phyloP scores from a whole-genome alignment of 2,888 invertebrate species.

The Chelonus formosanus region DNA sequence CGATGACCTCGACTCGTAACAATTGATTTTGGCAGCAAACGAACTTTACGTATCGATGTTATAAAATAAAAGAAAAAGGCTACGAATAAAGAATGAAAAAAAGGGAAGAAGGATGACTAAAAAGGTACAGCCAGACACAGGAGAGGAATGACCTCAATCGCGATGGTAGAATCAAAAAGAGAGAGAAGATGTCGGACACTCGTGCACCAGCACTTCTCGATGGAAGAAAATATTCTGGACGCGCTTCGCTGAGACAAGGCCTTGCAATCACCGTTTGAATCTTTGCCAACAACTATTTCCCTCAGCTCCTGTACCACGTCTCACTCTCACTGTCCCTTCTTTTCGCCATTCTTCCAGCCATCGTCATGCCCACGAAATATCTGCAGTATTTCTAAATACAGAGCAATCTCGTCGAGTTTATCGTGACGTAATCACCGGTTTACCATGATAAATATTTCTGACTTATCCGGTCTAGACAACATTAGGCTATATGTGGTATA shows the following conservation, averaged over 20 bases:
- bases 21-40: conserved; percentile 32
- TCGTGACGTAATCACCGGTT: conserved; percentile 57
- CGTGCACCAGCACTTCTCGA: conserved; percentile 32
- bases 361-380: conserved; percentile 27
- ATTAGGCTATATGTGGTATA: conserved; percentile 48
- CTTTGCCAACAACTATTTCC: conserved; percentile 54
- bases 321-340: conserved; percentile 18
- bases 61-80: conserved; percentile 26
- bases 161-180: conserved; percentile 26
- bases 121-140: conserved; percentile 24
- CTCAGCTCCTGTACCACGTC: conserved; percentile 2
- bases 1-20: conserved; percentile 34
- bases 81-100: conserved; percentile 27
- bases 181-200: conserved; percentile 42
- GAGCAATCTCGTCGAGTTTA: conserved; percentile 48
- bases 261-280: conserved; percentile 62
- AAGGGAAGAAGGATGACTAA: conserved; percentile 10
- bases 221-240: conserved; percentile 56
- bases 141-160: conserved; percentile 35
- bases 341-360: conserved; percentile 33
- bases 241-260: conserved; percentile 59
- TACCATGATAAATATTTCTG: conserved; percentile 52
- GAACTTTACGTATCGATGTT: conserved; percentile 23
- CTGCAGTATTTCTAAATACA: conserved; percentile 51
- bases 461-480: conserved; percentile 58